Conservation (phyloP, 1,140 invertebrate species). For the Hyphantria cunea region DNA sequence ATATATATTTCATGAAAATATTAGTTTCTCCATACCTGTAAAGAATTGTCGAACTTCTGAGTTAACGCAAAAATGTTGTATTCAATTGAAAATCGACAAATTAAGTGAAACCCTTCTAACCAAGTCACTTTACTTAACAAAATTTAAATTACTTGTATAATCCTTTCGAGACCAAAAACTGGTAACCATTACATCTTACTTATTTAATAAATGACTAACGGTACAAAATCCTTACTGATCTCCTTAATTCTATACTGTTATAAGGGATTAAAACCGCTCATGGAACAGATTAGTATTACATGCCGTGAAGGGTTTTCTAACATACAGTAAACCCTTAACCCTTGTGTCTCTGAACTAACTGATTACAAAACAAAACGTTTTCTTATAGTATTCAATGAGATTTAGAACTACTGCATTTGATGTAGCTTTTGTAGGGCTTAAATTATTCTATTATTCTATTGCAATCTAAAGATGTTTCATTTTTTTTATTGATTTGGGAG, state of each 20-base stretch:
- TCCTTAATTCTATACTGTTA: constrained; percentile 16
- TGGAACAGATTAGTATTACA: constrained; percentile 21
- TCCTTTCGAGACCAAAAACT: background rate
- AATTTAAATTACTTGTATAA: background rate
- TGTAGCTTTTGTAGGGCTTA: background rate
- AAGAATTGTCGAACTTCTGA: too few species aligned
- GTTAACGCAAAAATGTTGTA: too few species aligned
- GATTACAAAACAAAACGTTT: background rate
- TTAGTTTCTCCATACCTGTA: too few species aligned
- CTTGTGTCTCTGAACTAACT: background rate
- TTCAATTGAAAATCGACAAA: too few species aligned
- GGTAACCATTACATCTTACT: background rate
- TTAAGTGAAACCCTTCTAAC: too few species aligned
- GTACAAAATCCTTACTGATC: constrained; percentile 15
- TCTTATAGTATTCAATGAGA: background rate
- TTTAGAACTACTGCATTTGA: background rate
- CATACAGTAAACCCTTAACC: background rate
- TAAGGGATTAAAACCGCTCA: constrained; percentile 22
- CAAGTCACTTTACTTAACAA: background rate
- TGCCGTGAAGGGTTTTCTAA: background rate
- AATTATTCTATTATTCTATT: too few species aligned
- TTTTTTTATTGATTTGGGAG: too few species aligned
- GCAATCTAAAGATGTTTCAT: too few species aligned
- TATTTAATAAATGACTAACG: constrained; percentile 24
- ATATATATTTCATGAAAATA: too few species aligned